Conservation (phyloP, 2,113 vertebrate genomes). For the Caloenas nicobarica region DNA sequence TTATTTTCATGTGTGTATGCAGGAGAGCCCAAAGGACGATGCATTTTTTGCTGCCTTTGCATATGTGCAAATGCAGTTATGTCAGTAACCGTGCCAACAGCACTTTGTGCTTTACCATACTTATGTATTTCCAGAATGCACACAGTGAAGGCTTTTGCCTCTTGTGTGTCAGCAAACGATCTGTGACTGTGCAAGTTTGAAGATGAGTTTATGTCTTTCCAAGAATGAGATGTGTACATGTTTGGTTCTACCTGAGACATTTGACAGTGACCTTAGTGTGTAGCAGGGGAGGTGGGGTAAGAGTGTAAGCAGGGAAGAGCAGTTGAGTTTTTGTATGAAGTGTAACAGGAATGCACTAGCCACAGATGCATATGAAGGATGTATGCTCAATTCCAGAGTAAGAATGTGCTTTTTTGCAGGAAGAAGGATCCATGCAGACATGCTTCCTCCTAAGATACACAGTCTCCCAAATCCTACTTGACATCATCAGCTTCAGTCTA, state of each 20-base stretch:
- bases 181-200: neutral
- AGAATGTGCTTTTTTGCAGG: neutral
- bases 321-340: neutral
- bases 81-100: neutral
- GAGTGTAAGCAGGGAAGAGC: neutral
- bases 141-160: neutral
- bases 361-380: neutral
- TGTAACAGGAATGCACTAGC: neutral
- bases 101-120: neutral
- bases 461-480: neutral
- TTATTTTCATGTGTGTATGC: neutral
- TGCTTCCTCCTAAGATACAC: neutral
- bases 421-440: neutral
- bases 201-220: neutral
- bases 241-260: neutral
- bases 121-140: neutral
- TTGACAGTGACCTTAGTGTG: neutral
- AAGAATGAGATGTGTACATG: neutral
- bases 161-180: neutral
- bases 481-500: neutral
- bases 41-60: neutral
- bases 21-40: neutral
- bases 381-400: neutral
- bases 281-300: neutral
- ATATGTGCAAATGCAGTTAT: neutral